Base-by-base conservation (phyloP, 2,888 invertebrate genomes). In the Coremacera marginata region DNA sequence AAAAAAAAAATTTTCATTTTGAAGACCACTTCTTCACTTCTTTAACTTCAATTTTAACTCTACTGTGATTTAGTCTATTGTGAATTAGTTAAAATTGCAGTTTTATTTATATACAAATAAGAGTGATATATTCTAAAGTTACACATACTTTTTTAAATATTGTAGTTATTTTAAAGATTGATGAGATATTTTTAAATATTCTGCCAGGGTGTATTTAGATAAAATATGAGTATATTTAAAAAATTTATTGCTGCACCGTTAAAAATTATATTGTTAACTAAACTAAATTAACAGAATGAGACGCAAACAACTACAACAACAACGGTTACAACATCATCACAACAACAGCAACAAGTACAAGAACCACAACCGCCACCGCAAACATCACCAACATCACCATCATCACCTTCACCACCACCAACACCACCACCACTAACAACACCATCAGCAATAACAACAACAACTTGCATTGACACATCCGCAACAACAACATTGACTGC, bases 261-360 rank as follows among this genome's bases (percentile, higher is more conserved):
- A 65, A 31, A 81, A 76, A 80, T 79, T 76, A 81, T 84, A 44
- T 84, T 85, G 85, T 87, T 85, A 82, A 86, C 86, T 84, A 84
- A 87, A 86, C 86, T 87, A 86, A 80, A 87, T 88, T 88, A 88
- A 88, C 88, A 88, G 88, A 88, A 84, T 84, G 88, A 88, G 83
- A 85, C 82, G 80, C 84, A 83, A 84, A 82, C 81, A 80, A 82
- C 86, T 84, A 82, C 85, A 84, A 80, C 82, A 83, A 65, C 63
- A 51, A 67, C 81, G 79, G 80, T 80, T 77, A 80, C 79, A 62
- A 77, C 81, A 77, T 55, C 51, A 76, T 78, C 51, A 75, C 77
- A 67, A 25, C 81, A 70, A 52, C 65, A 25, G 27, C 72, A 68
- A 70, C 70, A 75, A 75, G 63, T 77, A 75, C 79, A 72, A 75